Conservation (phyloP, 2,888 invertebrate genomes). For the Cryptus armator region DNA sequence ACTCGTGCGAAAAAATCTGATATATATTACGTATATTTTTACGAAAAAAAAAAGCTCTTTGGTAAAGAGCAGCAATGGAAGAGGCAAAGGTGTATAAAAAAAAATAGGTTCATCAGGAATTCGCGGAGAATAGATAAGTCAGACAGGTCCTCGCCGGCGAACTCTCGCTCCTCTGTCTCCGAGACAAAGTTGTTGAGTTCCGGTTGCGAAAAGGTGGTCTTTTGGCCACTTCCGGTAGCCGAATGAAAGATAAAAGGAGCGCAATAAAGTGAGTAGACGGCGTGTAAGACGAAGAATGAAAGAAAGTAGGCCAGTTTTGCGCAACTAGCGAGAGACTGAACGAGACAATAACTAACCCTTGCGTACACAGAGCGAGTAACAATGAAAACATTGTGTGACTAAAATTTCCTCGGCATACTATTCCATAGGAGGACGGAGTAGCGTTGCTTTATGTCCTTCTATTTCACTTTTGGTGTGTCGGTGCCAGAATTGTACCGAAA, state of each 20-base stretch:
- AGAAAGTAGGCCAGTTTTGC: conserved; percentile 57
- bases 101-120: conserved; percentile 33
- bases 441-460: conserved; percentile 42
- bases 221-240: conserved; percentile 47
- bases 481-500: conserved; percentile 42
- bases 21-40: too few species aligned
- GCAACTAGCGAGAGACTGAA: conserved; percentile 7
- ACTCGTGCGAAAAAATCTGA: too few species aligned
- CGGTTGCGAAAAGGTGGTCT: conserved; percentile 47
- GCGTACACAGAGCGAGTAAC: conserved; percentile 67
- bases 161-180: not conserved
- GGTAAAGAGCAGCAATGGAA: not conserved
- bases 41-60: too few species aligned
- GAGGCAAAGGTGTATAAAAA: conserved; percentile 13
- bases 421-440: not conserved
- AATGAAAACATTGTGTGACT: conserved; percentile 74
- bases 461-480: conserved; percentile 49
- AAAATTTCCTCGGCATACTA: conserved; percentile 55
- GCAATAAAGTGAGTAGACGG: conserved; percentile 29
- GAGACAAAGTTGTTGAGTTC: conserved; percentile 32
- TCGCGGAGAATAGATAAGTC: conserved; percentile 17
- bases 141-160: conserved; percentile 25
- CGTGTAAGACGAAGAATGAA: conserved; percentile 53
- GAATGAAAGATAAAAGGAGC: conserved; percentile 48
- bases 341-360: conserved; percentile 48